Evolutionary conservation across 2,888 invertebrate genomes (phyloP).

Genomic region (Heteromurus nitidus): DNA sequence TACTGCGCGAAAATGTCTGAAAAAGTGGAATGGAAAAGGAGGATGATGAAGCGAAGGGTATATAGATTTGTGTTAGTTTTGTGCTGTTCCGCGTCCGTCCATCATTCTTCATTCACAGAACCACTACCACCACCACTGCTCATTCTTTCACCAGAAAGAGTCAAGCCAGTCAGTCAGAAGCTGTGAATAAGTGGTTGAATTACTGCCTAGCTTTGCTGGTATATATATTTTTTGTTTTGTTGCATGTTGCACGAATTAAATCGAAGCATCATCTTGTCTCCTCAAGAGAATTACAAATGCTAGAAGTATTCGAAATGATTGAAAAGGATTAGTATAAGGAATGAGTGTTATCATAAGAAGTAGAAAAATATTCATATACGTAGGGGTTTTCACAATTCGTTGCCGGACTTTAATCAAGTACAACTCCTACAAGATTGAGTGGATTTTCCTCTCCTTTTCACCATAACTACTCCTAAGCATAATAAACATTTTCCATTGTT

Average conservation of each 20-base stretch:
- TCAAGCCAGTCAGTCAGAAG: constrained; percentile 15
- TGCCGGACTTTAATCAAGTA: too few species aligned
- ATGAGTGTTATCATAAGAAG: constrained; percentile 22
- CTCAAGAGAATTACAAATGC: constrained; percentile 16
- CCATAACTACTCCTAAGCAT: background rate
- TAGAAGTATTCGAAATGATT: constrained; percentile 38
- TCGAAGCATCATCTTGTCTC: constrained; percentile 19
- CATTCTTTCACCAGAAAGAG: constrained; percentile 41
- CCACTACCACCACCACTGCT: constrained; percentile 1
- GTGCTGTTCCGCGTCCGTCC: too few species aligned
- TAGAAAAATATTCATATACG: constrained; percentile 11
- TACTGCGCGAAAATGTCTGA: background rate
- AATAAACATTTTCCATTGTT: too few species aligned
- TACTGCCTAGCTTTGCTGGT: background rate
- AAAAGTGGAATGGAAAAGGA: background rate
- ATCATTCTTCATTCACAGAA: constrained; percentile 1
- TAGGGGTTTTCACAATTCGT: background rate
- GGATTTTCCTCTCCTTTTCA: background rate
- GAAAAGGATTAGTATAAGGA: too few species aligned
- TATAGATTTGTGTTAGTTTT: constrained; percentile 27
- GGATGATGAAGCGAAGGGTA: constrained; percentile 9
- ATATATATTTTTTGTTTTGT: background rate
- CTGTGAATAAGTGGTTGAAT: constrained; percentile 31
- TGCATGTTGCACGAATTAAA: constrained; percentile 49
- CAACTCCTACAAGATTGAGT: too few species aligned